These are phyloP conservation scores for Lapara coniferarum DNA, from an alignment of 2,888 invertebrate species.

Conservation along the genomic window DNA sequence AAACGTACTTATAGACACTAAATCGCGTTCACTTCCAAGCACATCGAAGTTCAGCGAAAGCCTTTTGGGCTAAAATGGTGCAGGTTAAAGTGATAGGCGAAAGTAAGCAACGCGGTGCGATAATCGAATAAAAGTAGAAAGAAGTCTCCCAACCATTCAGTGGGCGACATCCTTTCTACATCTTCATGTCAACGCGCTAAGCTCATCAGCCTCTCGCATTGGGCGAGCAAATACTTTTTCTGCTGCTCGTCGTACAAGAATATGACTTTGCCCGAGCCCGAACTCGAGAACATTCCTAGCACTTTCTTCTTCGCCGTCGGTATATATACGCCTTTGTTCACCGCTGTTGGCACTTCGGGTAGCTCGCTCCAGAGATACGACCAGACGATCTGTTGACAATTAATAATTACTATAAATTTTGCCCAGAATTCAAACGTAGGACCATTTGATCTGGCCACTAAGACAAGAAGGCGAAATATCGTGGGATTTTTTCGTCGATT, in stretches of 20 bases:
- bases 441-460: too few species aligned
- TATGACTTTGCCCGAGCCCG: conserved; percentile 85
- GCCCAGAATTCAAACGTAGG: neutral
- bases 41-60: conserved; percentile 57
- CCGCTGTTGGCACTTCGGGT: conserved; percentile 85
- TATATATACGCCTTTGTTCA: conserved; percentile 88
- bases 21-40: conserved; percentile 43
- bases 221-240: conserved; percentile 71
- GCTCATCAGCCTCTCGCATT: conserved; percentile 70
- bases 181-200: conserved; percentile 73
- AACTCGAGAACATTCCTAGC: conserved; percentile 85
- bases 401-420: neutral
- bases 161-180: conserved; percentile 67
- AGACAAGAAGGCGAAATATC: too few species aligned
- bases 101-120: conserved; percentile 66
- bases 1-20: conserved; percentile 36
- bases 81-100: conserved; percentile 73
- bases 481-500: too few species aligned
- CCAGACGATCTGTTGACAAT: conserved; percentile 86
- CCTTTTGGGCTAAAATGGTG: conserved; percentile 70
- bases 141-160: conserved; percentile 61
- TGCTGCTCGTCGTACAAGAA: conserved; percentile 75
- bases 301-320: conserved; percentile 84
- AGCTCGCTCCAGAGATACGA: conserved; percentile 90
- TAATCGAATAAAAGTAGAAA: conserved; percentile 76